Evolutionary conservation across 2,113 vertebrate species (phyloP), one percentile per base, ranked within the genome.

Genomic region (Leptobrachium ailaonicum): DNA sequence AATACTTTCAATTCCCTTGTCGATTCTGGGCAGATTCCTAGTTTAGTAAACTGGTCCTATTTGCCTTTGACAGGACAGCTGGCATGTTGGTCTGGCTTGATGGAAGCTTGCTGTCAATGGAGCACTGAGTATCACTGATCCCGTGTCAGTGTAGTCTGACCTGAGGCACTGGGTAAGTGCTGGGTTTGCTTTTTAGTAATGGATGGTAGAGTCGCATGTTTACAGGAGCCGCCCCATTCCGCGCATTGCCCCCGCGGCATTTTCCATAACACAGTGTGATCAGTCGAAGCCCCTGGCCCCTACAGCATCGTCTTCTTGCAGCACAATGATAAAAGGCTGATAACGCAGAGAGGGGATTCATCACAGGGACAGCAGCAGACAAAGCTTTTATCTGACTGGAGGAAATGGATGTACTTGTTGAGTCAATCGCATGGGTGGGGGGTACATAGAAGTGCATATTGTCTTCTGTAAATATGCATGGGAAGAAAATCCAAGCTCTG

Each of bases 191-290:
- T 32, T 60, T 77, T 70, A 77, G 14, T 53, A 13, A 14, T 64
- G 66, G 7, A 10, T 32, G 76, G 76, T 13, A 60, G 56, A 13
- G 53, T 2, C 12, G 50, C 50, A 13, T 77, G 41, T 32, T 40
- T 45, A 66, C 47, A 75, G n/a, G 56, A 68, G 47, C 47, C 10
- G 40, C 45, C 54, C 67, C 44, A 44, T 54, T 70, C 50, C 32
- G 40, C 14, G 40, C 53, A 62, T 42, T 60, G 68, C 68, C 66
- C 76, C 76, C 47, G 66, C 42, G 43, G 76, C 76, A 45, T 3
- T 13, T 77, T 77, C 41, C 9, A 42, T 68, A 62, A 32, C 50
- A 8, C 11, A 56, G 41, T 2, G 62, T 53, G 54, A 70, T 70
- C 58, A 13, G n/a, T 45, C 41, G 43, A 42, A 69, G 64, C 8